Conservation (phyloP, 2,113 vertebrate species). For the Clinocottus analis region DNA sequence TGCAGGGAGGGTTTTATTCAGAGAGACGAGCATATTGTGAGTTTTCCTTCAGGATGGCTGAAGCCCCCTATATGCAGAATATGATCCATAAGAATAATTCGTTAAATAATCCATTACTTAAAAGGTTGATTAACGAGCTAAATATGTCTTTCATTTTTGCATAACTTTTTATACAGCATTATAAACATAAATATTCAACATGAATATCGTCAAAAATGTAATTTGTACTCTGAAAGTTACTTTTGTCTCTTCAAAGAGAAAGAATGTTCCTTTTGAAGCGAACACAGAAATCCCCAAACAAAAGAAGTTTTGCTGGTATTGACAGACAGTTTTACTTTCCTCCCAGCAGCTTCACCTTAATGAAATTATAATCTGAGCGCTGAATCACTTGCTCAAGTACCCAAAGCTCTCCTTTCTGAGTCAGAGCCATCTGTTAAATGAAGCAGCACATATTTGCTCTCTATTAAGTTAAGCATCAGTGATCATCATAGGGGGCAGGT, state of each 20-base stretch:
- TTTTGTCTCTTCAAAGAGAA: not conserved
- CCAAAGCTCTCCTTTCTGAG: slow-evolving; percentile 76
- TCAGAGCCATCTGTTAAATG: slow-evolving; percentile 79
- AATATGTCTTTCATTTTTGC: not conserved
- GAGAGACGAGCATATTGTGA: not conserved
- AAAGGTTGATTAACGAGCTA: too few species aligned
- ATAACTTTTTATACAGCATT: not conserved
- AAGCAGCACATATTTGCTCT: slow-evolving; percentile 83
- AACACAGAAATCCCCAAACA: slow-evolving; percentile 9
- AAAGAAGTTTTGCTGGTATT: slow-evolving; percentile 11
- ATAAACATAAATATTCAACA: not conserved
- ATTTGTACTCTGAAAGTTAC: not conserved
- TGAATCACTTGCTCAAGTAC: slow-evolving; percentile 79
- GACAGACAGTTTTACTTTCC: slow-evolving; percentile 27
- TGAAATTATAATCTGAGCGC: slow-evolving; percentile 75
- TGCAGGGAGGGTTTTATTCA: not conserved
- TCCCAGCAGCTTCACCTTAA: slow-evolving; percentile 62
- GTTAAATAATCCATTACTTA: too few species aligned
- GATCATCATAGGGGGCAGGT: slow-evolving; percentile 79
- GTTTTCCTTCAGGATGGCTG: not conserved
- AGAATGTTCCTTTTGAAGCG: not conserved
- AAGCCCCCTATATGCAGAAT: not conserved
- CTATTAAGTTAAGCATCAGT: slow-evolving; percentile 81
- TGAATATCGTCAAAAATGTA: not conserved
- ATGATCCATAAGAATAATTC: not conserved